A percentile compares a stretch with the other conserved stretches of the same genome.
These are phyloP conservation scores for Cheilosia vernalis DNA, from an alignment of 2,888 invertebrate genomes.

Conservation along the genomic window DNA sequence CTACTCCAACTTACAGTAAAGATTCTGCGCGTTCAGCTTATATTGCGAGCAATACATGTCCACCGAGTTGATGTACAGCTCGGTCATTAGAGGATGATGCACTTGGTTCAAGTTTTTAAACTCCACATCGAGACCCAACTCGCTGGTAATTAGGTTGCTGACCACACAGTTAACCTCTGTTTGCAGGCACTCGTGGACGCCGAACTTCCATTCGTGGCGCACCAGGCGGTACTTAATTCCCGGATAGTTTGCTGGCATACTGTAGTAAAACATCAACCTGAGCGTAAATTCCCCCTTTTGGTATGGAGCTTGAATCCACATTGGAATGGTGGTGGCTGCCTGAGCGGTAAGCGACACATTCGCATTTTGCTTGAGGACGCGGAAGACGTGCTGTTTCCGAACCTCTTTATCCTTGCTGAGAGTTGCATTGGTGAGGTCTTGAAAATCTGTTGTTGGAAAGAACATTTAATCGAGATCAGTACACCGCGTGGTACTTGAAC, in stretches of 20 bases:
- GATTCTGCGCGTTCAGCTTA: conserved; percentile 78
- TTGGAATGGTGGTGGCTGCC: conserved; percentile 80
- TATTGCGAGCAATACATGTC: conserved; percentile 81
- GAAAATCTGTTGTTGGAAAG: conserved; percentile 77
- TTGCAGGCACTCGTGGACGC: conserved; percentile 86
- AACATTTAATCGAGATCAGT: neutral
- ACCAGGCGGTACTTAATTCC: conserved; percentile 85
- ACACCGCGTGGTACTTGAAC: neutral
- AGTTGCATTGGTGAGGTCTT: conserved; percentile 82
- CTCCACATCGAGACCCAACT: conserved; percentile 87
- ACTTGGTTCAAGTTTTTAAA: conserved; percentile 88
- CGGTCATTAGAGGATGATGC: conserved; percentile 84
- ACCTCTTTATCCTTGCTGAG: conserved; percentile 83
- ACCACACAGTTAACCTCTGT: conserved; percentile 84
- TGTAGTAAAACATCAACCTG: conserved; percentile 90
- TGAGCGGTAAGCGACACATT: conserved; percentile 79
- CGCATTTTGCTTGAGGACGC: conserved; percentile 78
- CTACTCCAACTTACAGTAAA: conserved; percentile 79
- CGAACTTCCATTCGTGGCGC: conserved; percentile 87
- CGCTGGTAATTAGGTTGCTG: conserved; percentile 84
- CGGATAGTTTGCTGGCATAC: conserved; percentile 83
- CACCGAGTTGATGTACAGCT: conserved; percentile 81
- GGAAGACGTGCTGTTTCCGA: conserved; percentile 82
- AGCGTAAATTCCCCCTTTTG: conserved; percentile 86
- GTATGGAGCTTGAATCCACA: conserved; percentile 89